These are phyloP conservation scores for Doris montereyensis DNA, from an alignment of 2,888 invertebrate species.

Conservation along the genomic window DNA sequence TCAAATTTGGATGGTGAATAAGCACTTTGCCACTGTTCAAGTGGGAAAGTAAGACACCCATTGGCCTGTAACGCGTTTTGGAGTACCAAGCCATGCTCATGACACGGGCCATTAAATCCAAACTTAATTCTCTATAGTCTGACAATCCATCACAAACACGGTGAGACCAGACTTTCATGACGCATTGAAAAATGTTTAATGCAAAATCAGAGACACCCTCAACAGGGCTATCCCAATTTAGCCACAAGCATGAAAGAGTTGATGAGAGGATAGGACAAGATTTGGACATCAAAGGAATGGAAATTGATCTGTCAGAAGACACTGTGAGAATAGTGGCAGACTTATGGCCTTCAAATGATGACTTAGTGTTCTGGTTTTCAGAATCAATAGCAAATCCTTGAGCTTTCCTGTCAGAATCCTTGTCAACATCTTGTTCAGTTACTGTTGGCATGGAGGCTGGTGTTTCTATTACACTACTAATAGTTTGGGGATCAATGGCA, in stretches of 20 bases:
- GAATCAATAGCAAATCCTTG: background rate
- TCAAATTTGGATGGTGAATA: slow-evolving; percentile 32
- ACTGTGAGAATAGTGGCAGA: background rate
- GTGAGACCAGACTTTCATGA: slow-evolving; percentile 53
- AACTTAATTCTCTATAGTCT: slow-evolving; percentile 40
- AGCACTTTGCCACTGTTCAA: slow-evolving; percentile 53
- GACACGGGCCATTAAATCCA: slow-evolving; percentile 45
- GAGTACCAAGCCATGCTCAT: slow-evolving; percentile 59
- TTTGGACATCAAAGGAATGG: slow-evolving; percentile 1
- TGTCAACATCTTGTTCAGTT: background rate
- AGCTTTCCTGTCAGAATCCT: background rate
- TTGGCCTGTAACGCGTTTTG: slow-evolving; percentile 63
- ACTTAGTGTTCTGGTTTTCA: background rate
- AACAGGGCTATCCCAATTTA: slow-evolving; percentile 68
- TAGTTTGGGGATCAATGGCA: background rate
- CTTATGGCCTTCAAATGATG: background rate
- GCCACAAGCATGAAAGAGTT: slow-evolving; percentile 58
- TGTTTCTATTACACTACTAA: background rate
- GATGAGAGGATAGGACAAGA: slow-evolving; percentile 33
- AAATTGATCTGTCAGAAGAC: background rate
- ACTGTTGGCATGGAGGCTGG: background rate
- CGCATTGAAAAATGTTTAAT: slow-evolving; percentile 50
- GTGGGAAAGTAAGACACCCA: slow-evolving; percentile 56
- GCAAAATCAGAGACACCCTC: slow-evolving; percentile 64
- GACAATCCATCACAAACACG: slow-evolving; percentile 28